These are phyloP conservation scores for Hydractinia symbiolongicarpus DNA, from an alignment of 30 jellyfish, hydroid and myxozoan genomes.

Conservation along the genomic window DNA sequence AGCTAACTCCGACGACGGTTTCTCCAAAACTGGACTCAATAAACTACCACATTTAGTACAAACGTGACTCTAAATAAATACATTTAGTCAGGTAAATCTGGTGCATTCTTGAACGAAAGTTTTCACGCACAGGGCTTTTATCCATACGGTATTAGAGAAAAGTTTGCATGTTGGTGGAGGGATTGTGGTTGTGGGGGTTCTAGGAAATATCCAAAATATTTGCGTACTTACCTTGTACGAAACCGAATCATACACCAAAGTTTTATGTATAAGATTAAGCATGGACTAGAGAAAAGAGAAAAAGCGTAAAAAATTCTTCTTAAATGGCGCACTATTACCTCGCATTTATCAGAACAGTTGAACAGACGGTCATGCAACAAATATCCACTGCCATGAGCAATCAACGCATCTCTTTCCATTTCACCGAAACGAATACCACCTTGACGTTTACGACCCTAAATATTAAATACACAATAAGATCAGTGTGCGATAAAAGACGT, in stretches of 20 bases:
- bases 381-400: slow-evolving; percentile 96
- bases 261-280: too few relatives aligned
- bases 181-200: too few relatives aligned
- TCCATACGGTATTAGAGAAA: neutral
- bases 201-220: too few relatives aligned
- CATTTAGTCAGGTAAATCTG: too few relatives aligned
- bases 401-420: slow-evolving; percentile 98
- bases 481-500: neutral
- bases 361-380: slow-evolving; percentile 92
- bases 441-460: slow-evolving; percentile 95
- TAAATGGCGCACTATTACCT: slow-evolving; percentile 32
- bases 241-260: too few relatives aligned
- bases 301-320: neutral
- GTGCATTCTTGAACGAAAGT: too few relatives aligned
- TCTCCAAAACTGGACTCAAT: slow-evolving; percentile 61
- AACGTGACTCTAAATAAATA: slow-evolving; percentile 52
- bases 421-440: slow-evolving; percentile 99
- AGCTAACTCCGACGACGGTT: slow-evolving; percentile 71
- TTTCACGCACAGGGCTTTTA: neutral
- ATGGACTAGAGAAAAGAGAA: neutral
- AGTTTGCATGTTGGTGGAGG: too few relatives aligned
- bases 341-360: slow-evolving; percentile 89
- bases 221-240: too few relatives aligned
- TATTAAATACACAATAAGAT: neutral
- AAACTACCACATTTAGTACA: slow-evolving; percentile 93